These are phyloP conservation scores for Synaphobranchus kaupii DNA, from an alignment of 2,797 vertebrate species.

Conservation along the genomic window DNA sequence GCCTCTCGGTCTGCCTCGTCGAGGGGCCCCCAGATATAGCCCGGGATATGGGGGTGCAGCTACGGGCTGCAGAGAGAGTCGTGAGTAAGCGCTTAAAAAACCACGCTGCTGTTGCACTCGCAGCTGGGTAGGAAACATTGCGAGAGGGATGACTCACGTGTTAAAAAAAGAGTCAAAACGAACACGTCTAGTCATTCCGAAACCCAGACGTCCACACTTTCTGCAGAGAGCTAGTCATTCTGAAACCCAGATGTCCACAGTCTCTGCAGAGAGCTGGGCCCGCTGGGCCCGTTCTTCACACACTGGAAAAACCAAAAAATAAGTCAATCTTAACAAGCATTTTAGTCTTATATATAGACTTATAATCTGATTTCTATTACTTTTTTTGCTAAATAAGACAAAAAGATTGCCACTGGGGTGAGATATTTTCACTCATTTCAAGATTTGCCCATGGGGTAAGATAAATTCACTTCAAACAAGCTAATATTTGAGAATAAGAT, in stretches of 20 bases:
- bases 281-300: too few species aligned
- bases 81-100: not conserved
- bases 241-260: slow-evolving; percentile 24
- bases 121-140: slow-evolving; percentile 26
- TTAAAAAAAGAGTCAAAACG: not conserved
- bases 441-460: too few species aligned
- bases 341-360: too few species aligned
- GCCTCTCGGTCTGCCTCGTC: slow-evolving; percentile 20
- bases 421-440: too few species aligned
- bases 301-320: not conserved
- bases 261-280: too few species aligned
- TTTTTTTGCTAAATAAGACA: too few species aligned
- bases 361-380: too few species aligned
- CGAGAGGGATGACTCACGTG: slow-evolving; percentile 19
- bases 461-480: not conserved
- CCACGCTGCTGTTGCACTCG: not conserved
- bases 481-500: not conserved
- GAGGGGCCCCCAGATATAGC: slow-evolving; percentile 19
- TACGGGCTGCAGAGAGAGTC: not conserved
- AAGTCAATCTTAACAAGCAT: too few species aligned
- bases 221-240: too few species aligned
- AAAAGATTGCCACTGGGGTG: too few species aligned
- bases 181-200: slow-evolving; percentile 28
- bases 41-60: not conserved
- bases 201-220: slow-evolving; percentile 4